Conservation (phyloP, 2,113 vertebrate genomes). For the Cheilinus undulatus region DNA sequence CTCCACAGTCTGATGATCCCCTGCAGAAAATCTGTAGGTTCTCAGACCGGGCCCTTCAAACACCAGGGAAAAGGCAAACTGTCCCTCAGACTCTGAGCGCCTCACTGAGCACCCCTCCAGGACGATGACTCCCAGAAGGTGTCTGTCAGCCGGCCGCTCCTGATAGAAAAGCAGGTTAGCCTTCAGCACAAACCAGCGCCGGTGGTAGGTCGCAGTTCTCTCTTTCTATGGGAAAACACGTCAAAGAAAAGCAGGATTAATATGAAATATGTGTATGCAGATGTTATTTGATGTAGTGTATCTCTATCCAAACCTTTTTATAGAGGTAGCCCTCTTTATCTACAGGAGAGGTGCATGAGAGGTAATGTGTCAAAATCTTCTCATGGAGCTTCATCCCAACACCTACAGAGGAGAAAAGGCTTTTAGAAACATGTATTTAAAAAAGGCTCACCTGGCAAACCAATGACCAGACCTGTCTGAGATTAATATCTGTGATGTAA, state of each 20-base stretch:
- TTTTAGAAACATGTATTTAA: background rate
- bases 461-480: too few species aligned
- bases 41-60: constrained; percentile 68
- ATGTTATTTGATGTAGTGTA: background rate
- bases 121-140: constrained; percentile 83
- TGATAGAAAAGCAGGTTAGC: constrained; percentile 88
- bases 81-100: constrained; percentile 62
- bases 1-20: constrained; percentile 71
- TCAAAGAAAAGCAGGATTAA: background rate
- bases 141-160: constrained; percentile 79
- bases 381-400: constrained; percentile 84
- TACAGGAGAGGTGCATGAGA: constrained; percentile 78
- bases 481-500: too few species aligned
- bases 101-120: constrained; percentile 85
- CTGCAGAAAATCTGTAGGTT: constrained; percentile 83
- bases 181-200: constrained; percentile 84
- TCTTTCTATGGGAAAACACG: constrained; percentile 58
- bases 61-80: constrained; percentile 79
- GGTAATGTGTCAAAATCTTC: constrained; percentile 76
- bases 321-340: constrained; percentile 84
- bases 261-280: too few species aligned
- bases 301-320: constrained; percentile 81
- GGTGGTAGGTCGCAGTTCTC: constrained; percentile 79
- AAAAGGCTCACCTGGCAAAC: too few species aligned
- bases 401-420: constrained; percentile 30